These are phyloP conservation scores for Streptopelia turtur DNA, from an alignment of 2,797 vertebrate species.

Conservation along the genomic window DNA sequence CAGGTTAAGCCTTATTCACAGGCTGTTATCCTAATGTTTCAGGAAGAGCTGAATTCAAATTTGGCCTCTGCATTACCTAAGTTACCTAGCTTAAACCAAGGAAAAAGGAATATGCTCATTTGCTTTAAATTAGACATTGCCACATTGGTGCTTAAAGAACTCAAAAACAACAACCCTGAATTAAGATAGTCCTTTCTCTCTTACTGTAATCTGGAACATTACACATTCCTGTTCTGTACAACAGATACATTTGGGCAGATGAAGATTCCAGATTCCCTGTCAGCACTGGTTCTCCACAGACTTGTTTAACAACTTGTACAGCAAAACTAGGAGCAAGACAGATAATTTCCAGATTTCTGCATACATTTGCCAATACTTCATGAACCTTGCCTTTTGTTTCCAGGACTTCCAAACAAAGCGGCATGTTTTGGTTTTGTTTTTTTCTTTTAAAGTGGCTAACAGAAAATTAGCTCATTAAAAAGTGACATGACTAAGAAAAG, in stretches of 20 bases:
- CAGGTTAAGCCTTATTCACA: background rate
- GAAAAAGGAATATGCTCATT: background rate
- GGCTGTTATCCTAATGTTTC: background rate
- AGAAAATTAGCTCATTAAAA: background rate
- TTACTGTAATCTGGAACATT: background rate
- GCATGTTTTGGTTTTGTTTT: background rate
- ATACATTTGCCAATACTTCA: background rate
- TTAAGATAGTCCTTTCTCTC: background rate
- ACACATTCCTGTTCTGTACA: background rate
- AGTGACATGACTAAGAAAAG: background rate
- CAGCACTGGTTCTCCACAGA: background rate
- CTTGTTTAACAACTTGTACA: background rate
- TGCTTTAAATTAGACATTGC: background rate
- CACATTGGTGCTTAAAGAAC: background rate
- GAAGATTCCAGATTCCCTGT: background rate
- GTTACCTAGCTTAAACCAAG: background rate
- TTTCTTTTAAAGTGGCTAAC: background rate
- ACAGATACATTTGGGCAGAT: background rate
- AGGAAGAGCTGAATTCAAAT: background rate
- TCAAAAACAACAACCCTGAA: background rate
- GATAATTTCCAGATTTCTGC: background rate
- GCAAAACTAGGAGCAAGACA: background rate
- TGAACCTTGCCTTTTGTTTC: background rate
- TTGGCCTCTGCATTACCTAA: background rate
- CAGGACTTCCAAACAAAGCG: constrained; percentile 20